phyloP scores from a whole-genome alignment of 2,113 vertebrate species.

The Urocolius indicus region DNA sequence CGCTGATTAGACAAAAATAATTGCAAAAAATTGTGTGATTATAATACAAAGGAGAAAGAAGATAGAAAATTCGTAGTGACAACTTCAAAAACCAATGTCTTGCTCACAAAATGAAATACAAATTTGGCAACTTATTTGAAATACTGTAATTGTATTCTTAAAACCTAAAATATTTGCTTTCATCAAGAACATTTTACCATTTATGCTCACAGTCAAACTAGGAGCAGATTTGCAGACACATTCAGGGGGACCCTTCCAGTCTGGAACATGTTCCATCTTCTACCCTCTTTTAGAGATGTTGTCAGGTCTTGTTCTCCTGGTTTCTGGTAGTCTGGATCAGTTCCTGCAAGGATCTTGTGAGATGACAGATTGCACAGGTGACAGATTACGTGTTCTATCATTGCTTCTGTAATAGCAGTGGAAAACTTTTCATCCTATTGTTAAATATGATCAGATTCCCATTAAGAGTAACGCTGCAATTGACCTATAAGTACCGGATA shows the following conservation, averaged over 20 bases:
- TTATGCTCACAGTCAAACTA: background rate
- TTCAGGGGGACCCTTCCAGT: background rate
- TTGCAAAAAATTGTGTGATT: background rate
- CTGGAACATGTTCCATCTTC: background rate
- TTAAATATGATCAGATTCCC: background rate
- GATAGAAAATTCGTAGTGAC: background rate
- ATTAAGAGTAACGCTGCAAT: background rate
- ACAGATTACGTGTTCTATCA: background rate
- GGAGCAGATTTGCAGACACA: background rate
- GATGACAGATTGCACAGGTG: background rate
- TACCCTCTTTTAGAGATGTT: background rate
- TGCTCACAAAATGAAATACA: background rate
- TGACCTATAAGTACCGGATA: background rate
- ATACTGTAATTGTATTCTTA: background rate
- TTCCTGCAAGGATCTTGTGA: background rate
- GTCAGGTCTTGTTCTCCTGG: background rate
- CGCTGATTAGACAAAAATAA: background rate
- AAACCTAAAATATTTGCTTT: background rate
- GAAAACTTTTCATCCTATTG: background rate
- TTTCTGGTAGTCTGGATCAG: background rate
- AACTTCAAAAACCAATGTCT: background rate
- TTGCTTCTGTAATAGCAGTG: background rate
- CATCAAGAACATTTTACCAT: rapidly evolving
- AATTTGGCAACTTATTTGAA: background rate
- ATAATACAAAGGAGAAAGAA: background rate